phyloP scores from a whole-genome alignment of 2,113 vertebrate genomes.

The Tor tambroides region DNA sequence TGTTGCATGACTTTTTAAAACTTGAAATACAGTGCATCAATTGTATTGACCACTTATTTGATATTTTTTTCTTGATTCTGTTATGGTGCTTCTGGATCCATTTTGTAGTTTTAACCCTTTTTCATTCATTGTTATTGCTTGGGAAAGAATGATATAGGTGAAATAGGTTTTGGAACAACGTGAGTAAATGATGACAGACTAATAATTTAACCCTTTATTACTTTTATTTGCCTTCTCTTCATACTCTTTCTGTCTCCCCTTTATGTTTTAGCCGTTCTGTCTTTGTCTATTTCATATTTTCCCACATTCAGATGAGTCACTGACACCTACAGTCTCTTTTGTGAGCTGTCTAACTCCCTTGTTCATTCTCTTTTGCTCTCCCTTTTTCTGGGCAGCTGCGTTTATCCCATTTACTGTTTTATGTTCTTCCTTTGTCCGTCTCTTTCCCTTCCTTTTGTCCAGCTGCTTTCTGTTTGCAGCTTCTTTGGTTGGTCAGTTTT shows the following conservation, averaged over 20 bases:
- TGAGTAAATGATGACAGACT: background rate
- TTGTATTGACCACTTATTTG: background rate
- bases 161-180: background rate
- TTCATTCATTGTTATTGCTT: background rate
- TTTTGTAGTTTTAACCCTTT: background rate
- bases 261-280: background rate
- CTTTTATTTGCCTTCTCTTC: background rate
- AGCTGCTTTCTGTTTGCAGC: constrained; percentile 11
- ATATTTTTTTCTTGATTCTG: background rate
- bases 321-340: constrained; percentile 4
- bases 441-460: constrained; percentile 16
- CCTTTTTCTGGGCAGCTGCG: background rate
- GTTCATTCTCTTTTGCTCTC: background rate
- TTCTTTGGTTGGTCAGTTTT: background rate
- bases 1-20: background rate
- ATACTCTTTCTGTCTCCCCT: background rate
- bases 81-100: background rate
- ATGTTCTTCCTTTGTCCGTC: constrained; percentile 30
- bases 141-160: background rate
- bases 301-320: constrained; percentile 9
- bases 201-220: background rate
- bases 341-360: background rate
- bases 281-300: constrained; percentile 14
- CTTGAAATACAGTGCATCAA: background rate
- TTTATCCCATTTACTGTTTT: constrained; percentile 24